A percentile compares a stretch with the other conserved stretches of the same genome.
Evolutionary conservation across 2,113 vertebrate species (phyloP).

Genomic region (Colinus virginianus): DNA sequence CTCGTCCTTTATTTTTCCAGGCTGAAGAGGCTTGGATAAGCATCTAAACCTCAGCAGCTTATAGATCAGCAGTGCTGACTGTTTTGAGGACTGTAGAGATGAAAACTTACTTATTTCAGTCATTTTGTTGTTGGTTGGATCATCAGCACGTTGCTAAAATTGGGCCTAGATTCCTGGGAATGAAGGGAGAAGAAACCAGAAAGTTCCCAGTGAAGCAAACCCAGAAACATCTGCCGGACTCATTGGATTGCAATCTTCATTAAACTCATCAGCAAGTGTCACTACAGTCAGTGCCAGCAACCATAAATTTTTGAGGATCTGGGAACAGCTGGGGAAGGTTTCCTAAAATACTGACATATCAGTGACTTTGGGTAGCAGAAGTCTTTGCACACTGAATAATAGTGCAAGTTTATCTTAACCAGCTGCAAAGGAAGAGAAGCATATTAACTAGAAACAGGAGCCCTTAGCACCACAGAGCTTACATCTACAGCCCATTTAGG

Average conservation of each 20-base stretch:
- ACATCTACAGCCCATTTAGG: not conserved
- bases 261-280: slow-evolving; percentile 12
- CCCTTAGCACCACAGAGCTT: not conserved
- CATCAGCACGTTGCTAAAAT: slow-evolving; percentile 57
- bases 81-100: not conserved
- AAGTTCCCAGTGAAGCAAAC: slow-evolving; percentile 56
- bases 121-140: slow-evolving; percentile 9
- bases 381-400: not conserved
- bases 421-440: not conserved
- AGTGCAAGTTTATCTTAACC: not conserved
- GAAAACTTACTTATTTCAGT: slow-evolving; percentile 46
- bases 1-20: slow-evolving; percentile 20
- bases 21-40: not conserved
- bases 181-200: slow-evolving; percentile 45
- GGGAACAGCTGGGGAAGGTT: not conserved
- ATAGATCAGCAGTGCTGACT: not conserved
- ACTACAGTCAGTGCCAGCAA: not conserved
- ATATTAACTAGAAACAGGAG: not conserved
- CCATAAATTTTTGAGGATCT: not conserved
- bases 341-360: slow-evolving; percentile 5
- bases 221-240: slow-evolving; percentile 61
- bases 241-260: slow-evolving; percentile 35
- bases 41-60: not conserved
- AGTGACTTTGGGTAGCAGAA: not conserved
- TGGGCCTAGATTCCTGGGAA: slow-evolving; percentile 59